Conservation (phyloP, 2,888 invertebrate species). For the Eilema depressum region DNA sequence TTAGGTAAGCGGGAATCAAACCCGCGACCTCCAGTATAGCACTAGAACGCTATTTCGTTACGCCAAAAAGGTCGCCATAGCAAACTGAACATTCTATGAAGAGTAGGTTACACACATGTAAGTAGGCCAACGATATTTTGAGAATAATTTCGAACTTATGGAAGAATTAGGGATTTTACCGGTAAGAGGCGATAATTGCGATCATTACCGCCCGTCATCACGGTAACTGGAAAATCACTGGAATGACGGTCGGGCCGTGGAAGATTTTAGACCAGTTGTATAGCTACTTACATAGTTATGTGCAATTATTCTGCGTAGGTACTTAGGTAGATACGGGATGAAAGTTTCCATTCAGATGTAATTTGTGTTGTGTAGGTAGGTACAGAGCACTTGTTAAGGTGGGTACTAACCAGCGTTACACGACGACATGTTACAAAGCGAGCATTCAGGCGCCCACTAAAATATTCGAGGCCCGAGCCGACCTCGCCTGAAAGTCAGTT, state of each 20-base stretch:
- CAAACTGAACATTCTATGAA: neutral
- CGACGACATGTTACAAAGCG: no score
- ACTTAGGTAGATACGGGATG: neutral
- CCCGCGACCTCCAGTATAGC: no score
- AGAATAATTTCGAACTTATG: conserved; percentile 19
- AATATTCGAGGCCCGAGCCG: no score
- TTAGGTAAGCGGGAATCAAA: no score
- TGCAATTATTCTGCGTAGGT: conserved; percentile 8
- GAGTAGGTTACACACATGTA: neutral
- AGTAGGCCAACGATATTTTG: neutral
- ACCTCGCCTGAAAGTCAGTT: no score
- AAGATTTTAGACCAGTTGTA: conserved; percentile 35
- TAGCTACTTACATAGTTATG: neutral
- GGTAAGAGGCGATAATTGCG: conserved; percentile 38
- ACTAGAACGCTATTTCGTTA: no score
- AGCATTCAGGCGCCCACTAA: no score
- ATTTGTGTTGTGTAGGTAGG: neutral
- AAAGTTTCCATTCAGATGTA: conserved; percentile 6
- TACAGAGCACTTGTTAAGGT: no score
- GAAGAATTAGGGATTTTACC: conserved; percentile 35
- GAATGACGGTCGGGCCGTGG: conserved; percentile 39
- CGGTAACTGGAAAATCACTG: conserved; percentile 39
- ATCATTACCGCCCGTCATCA: conserved; percentile 29
- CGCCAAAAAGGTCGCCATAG: no score
- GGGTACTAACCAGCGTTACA: no score